Evolutionary conservation across 2,797 vertebrate genomes (phyloP).

Genomic region (Halcyon chelicuti): DNA sequence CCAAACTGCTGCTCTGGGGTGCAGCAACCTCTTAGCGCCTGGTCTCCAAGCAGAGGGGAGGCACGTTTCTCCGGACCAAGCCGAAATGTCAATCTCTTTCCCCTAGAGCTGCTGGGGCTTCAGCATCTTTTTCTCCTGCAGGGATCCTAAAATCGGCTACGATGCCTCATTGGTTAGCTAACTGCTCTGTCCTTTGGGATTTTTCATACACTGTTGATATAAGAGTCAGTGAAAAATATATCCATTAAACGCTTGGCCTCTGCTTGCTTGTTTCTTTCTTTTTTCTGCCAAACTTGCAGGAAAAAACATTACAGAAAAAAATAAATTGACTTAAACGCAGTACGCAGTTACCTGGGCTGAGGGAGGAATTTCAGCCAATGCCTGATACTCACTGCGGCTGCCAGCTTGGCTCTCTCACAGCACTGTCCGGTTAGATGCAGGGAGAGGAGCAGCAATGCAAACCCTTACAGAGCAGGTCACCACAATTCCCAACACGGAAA

Average conservation of each 20-base stretch:
- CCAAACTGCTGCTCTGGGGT: conserved; percentile 37
- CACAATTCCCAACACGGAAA: not conserved
- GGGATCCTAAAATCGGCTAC: conserved; percentile 39
- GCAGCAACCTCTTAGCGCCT: conserved; percentile 12
- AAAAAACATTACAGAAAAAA: not conserved
- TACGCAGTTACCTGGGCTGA: not conserved
- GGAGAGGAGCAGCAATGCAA: not conserved
- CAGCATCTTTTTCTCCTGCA: conserved; percentile 34
- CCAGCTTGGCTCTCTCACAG: not conserved
- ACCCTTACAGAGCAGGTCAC: not conserved
- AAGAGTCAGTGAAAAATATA: conserved; percentile 57
- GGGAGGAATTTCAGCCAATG: not conserved
- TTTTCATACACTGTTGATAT: conserved; percentile 23
- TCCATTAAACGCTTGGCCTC: conserved; percentile 2
- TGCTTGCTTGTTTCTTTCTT: conserved; percentile 9
- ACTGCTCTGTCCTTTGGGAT: conserved; percentile 65
- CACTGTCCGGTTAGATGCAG: not conserved
- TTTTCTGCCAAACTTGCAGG: not conserved
- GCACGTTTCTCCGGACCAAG: not conserved
- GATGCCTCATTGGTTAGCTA: conserved; percentile 69
- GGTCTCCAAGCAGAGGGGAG: conserved; percentile 30
- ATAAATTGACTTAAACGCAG: not conserved
- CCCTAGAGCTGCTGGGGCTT: conserved; percentile 22
- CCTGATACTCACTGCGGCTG: not conserved
- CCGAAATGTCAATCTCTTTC: conserved; percentile 48